These are phyloP conservation scores for Troglohyphantes excavatus DNA, from an alignment of 2,888 invertebrate genomes.

Conservation along the genomic window DNA sequence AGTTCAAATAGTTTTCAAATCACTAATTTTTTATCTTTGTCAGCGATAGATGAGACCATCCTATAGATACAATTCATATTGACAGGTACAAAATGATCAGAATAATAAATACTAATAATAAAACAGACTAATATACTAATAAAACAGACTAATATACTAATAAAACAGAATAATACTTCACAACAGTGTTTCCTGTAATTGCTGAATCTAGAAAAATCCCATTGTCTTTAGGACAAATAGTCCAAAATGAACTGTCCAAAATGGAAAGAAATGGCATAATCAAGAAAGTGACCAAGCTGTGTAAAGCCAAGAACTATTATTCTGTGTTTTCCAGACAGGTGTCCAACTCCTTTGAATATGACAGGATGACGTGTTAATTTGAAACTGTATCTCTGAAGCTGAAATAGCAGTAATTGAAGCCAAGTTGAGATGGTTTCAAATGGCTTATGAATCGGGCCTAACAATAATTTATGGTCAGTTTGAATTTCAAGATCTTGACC, in stretches of 20 bases:
- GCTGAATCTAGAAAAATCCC: conserved; percentile 34
- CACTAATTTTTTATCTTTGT: no score
- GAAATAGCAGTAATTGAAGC: conserved; percentile 82
- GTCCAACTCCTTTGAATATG: conserved; percentile 24
- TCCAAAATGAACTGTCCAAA: not conserved
- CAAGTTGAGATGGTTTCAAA: conserved; percentile 82
- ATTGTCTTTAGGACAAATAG: not conserved
- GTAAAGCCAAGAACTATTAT: not conserved
- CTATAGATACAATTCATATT: no score
- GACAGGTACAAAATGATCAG: no score
- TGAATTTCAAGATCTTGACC: conserved; percentile 80
- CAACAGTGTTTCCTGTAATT: conserved; percentile 8
- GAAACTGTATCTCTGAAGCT: conserved; percentile 42
- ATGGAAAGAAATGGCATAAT: conserved; percentile 46
- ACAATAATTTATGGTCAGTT: conserved; percentile 82
- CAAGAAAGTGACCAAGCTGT: conserved; percentile 15
- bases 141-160: no score
- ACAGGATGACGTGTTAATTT: conserved; percentile 27
- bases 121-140: no score
- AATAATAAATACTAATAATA: no score
- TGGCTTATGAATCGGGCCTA: conserved; percentile 81
- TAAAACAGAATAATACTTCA: conserved; percentile 19
- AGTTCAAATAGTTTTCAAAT: no score
- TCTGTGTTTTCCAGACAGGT: conserved; percentile 55
- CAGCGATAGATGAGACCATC: no score